Percentiles rank a stretch among this genome's conserved stretches.
phyloP scores from a whole-genome alignment of 2,797 vertebrate genomes.

The Peromyscus attwateri region DNA sequence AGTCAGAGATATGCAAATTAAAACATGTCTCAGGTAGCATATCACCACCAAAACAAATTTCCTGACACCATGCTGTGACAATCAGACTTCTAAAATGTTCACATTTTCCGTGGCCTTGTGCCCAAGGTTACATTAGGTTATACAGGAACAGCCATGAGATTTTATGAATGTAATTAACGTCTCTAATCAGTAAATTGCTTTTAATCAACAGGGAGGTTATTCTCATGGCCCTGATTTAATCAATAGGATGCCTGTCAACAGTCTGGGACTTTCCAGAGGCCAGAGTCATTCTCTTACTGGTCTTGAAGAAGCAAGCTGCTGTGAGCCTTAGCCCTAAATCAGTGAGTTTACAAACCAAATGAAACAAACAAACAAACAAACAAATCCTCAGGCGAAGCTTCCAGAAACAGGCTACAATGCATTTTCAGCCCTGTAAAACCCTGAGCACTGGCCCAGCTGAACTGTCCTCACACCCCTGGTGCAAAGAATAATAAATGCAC shows the following conservation, averaged over 20 bases:
- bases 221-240: neutral
- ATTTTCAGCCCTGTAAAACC: neutral
- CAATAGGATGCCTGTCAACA: neutral
- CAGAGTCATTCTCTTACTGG: neutral
- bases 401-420: neutral
- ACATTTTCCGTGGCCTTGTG: neutral
- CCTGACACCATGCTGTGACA: neutral
- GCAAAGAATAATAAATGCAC: neutral
- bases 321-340: neutral
- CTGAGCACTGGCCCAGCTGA: neutral
- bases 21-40: neutral
- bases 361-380: neutral
- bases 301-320: neutral
- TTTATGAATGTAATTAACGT: neutral
- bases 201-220: neutral
- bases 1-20: neutral
- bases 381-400: neutral
- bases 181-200: neutral
- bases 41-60: neutral
- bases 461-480: neutral
- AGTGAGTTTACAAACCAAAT: neutral
- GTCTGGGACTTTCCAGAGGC: neutral
- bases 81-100: neutral
- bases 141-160: neutral
- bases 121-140: neutral